These are phyloP conservation scores for Heliconius himera DNA, from an alignment of 1,140 invertebrate genomes.

Conservation along the genomic window DNA sequence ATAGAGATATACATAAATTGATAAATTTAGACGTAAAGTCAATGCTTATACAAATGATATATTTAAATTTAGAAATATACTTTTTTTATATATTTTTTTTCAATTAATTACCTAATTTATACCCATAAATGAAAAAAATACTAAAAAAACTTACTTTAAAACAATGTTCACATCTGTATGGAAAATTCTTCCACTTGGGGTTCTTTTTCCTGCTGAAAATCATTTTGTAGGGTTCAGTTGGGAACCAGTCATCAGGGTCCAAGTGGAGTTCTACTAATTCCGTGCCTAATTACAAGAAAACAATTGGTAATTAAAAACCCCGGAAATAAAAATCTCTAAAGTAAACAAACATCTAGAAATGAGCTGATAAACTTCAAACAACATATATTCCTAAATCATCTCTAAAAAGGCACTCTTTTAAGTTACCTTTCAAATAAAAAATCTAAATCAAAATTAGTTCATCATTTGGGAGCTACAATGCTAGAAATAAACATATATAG, in stretches of 20 bases:
- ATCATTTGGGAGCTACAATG: too few species aligned
- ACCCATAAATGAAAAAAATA: neutral
- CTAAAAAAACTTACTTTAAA: conserved; percentile 59
- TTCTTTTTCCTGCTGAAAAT: conserved; percentile 73
- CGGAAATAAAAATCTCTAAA: too few species aligned
- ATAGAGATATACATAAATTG: too few species aligned
- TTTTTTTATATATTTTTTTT: neutral
- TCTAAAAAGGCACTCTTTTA: too few species aligned
- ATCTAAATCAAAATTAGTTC: too few species aligned
- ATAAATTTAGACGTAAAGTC: too few species aligned
- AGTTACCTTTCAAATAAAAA: too few species aligned
- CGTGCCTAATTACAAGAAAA: conserved; percentile 47
- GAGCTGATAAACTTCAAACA: too few species aligned
- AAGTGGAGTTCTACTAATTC: conserved; percentile 65
- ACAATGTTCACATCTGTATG: conserved; percentile 69
- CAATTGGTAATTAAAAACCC: conserved; percentile 19
- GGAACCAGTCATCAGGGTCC: conserved; percentile 72
- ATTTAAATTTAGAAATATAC: too few species aligned
- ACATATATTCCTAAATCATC: neutral
- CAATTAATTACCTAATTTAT: neutral
- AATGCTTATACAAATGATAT: too few species aligned
- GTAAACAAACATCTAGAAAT: too few species aligned
- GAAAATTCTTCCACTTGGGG: conserved; percentile 74
- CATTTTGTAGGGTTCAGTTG: conserved; percentile 71
- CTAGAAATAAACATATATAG: too few species aligned